phyloP scores from a whole-genome alignment of 92 coral and sea anemone genomes.

The Siderastrea siderea region DNA sequence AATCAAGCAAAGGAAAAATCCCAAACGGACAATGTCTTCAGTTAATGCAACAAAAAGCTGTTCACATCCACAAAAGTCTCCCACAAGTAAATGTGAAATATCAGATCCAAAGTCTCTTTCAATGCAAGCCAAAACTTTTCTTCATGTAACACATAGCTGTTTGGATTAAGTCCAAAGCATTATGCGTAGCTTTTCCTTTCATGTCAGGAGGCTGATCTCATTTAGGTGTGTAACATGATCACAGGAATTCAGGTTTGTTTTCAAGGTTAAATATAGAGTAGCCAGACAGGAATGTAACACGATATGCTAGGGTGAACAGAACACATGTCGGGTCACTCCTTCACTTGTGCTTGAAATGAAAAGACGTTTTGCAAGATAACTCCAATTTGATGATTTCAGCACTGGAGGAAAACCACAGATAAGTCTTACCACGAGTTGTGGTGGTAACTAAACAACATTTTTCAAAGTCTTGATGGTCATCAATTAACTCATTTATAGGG shows the following conservation, averaged over 20 bases:
- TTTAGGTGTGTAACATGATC: slow-evolving; percentile 44
- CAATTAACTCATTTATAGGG: background rate
- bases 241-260: slow-evolving; percentile 39
- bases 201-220: slow-evolving; percentile 22
- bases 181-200: slow-evolving; percentile 3
- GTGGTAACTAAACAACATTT: background rate
- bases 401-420: slow-evolving; percentile 21
- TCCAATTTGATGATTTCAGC: slow-evolving; percentile 5
- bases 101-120: slow-evolving; percentile 25
- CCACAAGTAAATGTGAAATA: background rate
- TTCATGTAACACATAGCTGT: slow-evolving; percentile 20
- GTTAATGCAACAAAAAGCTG: slow-evolving; percentile 3
- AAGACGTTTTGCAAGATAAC: background rate
- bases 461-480: background rate
- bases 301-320: background rate
- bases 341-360: slow-evolving; percentile 6
- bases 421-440: slow-evolving; percentile 6
- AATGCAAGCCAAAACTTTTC: background rate
- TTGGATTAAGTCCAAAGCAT: slow-evolving; percentile 32
- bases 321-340: background rate
- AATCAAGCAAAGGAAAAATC: background rate
- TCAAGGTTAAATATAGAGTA: slow-evolving; percentile 37
- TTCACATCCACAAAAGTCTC: slow-evolving; percentile 8
- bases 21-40: background rate
- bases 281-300: slow-evolving; percentile 34